Evolutionary conservation across 2,113 vertebrate genomes (phyloP).

Genomic region (Capreolus pygargus): DNA sequence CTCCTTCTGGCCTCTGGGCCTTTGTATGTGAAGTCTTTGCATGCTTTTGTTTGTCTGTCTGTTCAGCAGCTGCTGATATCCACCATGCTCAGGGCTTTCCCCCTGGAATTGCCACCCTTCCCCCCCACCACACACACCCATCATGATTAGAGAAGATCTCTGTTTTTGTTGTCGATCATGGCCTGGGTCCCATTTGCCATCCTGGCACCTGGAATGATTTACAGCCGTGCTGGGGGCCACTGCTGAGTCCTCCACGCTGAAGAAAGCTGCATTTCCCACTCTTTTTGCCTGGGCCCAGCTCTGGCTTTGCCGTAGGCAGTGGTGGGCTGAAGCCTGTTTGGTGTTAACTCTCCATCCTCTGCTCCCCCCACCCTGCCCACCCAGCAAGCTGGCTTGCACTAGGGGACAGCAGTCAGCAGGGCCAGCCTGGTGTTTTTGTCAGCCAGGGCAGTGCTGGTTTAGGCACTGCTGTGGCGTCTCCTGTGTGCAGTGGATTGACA

Average conservation of each 20-base stretch:
- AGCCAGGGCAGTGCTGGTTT: slow-evolving; percentile 16
- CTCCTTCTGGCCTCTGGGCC: background rate
- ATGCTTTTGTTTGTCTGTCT: background rate
- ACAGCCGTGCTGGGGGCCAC: background rate
- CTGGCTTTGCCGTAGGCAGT: background rate
- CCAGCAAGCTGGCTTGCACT: slow-evolving; percentile 25
- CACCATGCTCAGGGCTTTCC: background rate
- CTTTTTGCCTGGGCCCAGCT: background rate
- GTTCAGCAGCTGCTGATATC: background rate
- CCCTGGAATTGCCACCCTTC: background rate
- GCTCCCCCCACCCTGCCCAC: background rate
- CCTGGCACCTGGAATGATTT: slow-evolving; percentile 7
- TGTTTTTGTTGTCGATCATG: slow-evolving; percentile 18
- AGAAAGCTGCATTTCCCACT: background rate
- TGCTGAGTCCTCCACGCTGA: background rate
- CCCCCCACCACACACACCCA: no score
- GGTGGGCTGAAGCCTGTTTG: slow-evolving; percentile 41
- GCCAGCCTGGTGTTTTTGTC: background rate
- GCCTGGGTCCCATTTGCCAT: background rate
- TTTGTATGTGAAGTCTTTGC: background rate
- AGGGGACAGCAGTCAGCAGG: background rate
- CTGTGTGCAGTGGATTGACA: background rate
- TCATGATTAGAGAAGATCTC: background rate
- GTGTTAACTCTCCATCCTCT: background rate
- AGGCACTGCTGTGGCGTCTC: background rate